phyloP scores from a whole-genome alignment of 2,797 vertebrate genomes.

The Brachyalestes nurse region DNA sequence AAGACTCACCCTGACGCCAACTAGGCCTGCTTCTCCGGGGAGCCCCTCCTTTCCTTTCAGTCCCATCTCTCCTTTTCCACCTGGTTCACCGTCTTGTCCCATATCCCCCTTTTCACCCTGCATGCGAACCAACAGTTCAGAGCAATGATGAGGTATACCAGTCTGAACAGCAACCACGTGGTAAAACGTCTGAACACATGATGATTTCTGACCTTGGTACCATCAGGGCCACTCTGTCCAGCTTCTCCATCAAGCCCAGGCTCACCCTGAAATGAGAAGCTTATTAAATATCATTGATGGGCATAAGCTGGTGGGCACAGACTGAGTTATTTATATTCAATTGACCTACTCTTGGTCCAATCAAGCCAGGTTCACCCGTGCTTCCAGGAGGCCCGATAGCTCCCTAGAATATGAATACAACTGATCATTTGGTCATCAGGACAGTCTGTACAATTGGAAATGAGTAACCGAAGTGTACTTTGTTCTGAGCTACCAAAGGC shows the following conservation, averaged over 20 bases:
- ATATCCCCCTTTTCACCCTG: conserved; percentile 93
- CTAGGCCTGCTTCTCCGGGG: conserved; percentile 82
- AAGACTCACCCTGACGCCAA: conserved; percentile 88
- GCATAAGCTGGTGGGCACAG: conserved; percentile 7
- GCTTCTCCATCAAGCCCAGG: conserved; percentile 86
- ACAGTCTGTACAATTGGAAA: neutral
- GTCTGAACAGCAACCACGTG: neutral
- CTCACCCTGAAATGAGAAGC: conserved; percentile 81
- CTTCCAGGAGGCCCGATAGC: conserved; percentile 65
- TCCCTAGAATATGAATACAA: conserved; percentile 67
- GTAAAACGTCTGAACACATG: neutral
- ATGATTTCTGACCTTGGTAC: conserved; percentile 82
- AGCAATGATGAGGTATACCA: neutral
- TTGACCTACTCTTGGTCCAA: conserved; percentile 73
- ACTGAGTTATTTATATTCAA: conserved; percentile 8
- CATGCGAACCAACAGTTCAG: conserved; percentile 8
- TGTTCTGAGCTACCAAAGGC: neutral
- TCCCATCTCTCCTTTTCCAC: conserved; percentile 87
- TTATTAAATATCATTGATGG: conserved; percentile 25
- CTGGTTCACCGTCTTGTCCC: conserved; percentile 85
- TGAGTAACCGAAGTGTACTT: neutral
- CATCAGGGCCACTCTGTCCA: conserved; percentile 83
- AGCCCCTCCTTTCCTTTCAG: conserved; percentile 88
- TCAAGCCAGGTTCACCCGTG: conserved; percentile 74
- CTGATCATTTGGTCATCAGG: neutral